These are phyloP conservation scores for Therioaphis trifolii DNA, from an alignment of 2,888 invertebrate genomes.

Conservation along the genomic window DNA sequence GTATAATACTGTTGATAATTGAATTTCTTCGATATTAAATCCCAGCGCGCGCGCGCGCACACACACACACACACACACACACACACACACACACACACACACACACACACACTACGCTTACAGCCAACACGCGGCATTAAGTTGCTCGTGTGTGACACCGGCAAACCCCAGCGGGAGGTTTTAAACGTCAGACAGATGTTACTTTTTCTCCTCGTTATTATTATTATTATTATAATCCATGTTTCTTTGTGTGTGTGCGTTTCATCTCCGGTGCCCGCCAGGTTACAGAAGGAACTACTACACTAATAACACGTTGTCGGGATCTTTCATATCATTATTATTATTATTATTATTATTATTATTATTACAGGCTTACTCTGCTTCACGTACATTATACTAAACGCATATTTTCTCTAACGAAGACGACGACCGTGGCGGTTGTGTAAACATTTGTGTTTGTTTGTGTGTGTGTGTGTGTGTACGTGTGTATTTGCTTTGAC, in stretches of 20 bases:
- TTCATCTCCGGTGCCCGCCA: constrained; percentile 33
- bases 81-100: background rate
- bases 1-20: constrained; percentile 31
- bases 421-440: constrained; percentile 23
- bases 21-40: constrained; percentile 44
- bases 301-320: constrained; percentile 54
- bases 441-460: constrained; percentile 29
- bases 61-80: background rate
- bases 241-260: constrained; percentile 8
- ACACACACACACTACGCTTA: background rate
- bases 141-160: constrained; percentile 35
- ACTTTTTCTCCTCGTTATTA: constrained; percentile 42
- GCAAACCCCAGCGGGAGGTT: constrained; percentile 49
- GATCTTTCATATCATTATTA: constrained; percentile 50
- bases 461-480: background rate
- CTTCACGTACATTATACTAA: background rate
- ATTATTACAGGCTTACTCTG: constrained; percentile 25
- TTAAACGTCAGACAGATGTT: constrained; percentile 55
- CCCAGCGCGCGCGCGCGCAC: too few species aligned
- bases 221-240: constrained; percentile 23
- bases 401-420: constrained; percentile 4
- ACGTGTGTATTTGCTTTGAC: constrained; percentile 32
- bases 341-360: constrained; percentile 46
- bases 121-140: background rate
- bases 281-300: constrained; percentile 33